Base-by-base conservation (phyloP, 2,797 vertebrate species). In the Platyrinchus mystaceus region DNA sequence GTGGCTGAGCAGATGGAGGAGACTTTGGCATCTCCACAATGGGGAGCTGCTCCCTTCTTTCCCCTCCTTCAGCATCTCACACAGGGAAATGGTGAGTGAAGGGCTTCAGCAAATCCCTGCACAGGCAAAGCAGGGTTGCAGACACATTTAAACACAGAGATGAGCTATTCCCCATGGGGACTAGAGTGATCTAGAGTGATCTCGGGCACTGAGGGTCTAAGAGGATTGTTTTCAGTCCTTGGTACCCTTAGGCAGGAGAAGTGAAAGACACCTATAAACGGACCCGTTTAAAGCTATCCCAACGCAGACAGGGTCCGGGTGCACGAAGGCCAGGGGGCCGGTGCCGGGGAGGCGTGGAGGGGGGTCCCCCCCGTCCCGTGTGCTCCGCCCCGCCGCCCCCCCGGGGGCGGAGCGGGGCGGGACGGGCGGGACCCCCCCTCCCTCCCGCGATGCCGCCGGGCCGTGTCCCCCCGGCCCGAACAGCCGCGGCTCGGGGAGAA, bases 401-500 rank as follows among this genome's bases (percentile, higher is more conserved):
- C 16, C 10, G 32, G 58, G 76, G 77, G 87, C 47, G 91, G 91
- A 55, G 60, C 87, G 16, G 87, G 63, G 53, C 47, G 68, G 84
- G 88, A 55, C 64, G 14, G 26, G 14, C 24, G 47, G 26, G 26
- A 15, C 75, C 92, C 41, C 41, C 81, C 36, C 11, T 27, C 26
- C 36, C 89, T 78, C 89, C 96, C 92, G 91, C 89, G 95, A 93
- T 95, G 92, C 95, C 85, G 85, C 83, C 93, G 89, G 89, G 68
- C 93, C 85, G 95, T 89, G 96, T 94, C 80, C 93, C 96, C 91
- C 91, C 96, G 87, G 90, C 93, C 94, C 95, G 75, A n/a, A 75
- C 46, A 84, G 67, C 90, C 55, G n/a, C 59, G 19, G 77, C 88
- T 91, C 82, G 89, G 76, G 47, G 93, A 95, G 96, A 97, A 97